phyloP scores from a whole-genome alignment of 2,113 vertebrate species.

The Oostethus manadensis region DNA sequence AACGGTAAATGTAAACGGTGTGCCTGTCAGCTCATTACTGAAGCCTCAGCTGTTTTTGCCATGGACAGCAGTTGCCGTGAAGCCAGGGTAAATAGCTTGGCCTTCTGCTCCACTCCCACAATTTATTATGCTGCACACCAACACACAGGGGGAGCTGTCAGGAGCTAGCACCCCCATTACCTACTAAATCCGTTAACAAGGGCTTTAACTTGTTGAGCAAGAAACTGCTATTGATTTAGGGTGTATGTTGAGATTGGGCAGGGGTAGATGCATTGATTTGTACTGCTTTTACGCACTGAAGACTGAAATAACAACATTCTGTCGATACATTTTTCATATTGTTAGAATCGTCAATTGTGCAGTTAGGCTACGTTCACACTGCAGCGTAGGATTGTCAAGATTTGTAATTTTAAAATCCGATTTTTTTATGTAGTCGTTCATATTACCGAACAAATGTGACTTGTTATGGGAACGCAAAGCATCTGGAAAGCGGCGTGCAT shows the following conservation, averaged over 20 bases:
- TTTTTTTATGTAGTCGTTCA: too few relatives aligned
- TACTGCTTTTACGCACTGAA: slow-evolving; percentile 19
- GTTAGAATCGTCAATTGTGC: not conserved
- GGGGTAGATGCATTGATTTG: slow-evolving; percentile 32
- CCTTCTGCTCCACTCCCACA: slow-evolving; percentile 60
- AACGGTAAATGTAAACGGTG: slow-evolving; percentile 61
- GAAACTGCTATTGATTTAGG: slow-evolving; percentile 65
- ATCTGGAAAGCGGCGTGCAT: too few relatives aligned
- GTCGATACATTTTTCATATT: not conserved
- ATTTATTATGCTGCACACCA: slow-evolving; percentile 61
- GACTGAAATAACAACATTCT: not conserved
- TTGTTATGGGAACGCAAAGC: too few relatives aligned
- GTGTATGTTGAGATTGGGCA: slow-evolving; percentile 25
- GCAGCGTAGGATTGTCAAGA: too few relatives aligned
- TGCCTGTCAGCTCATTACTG: slow-evolving; percentile 73
- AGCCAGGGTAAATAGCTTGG: slow-evolving; percentile 61
- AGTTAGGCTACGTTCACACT: too few relatives aligned
- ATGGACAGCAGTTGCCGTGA: slow-evolving; percentile 51
- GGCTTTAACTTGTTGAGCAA: slow-evolving; percentile 61
- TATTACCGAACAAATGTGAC: too few relatives aligned
- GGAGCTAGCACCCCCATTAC: slow-evolving; percentile 60
- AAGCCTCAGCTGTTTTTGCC: slow-evolving; percentile 45
- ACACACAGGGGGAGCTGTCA: slow-evolving; percentile 56
- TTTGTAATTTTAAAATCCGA: too few relatives aligned
- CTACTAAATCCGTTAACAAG: slow-evolving; percentile 60